phyloP scores from a whole-genome alignment of 2,113 vertebrate species.

The Nothobranchius furzeri region DNA sequence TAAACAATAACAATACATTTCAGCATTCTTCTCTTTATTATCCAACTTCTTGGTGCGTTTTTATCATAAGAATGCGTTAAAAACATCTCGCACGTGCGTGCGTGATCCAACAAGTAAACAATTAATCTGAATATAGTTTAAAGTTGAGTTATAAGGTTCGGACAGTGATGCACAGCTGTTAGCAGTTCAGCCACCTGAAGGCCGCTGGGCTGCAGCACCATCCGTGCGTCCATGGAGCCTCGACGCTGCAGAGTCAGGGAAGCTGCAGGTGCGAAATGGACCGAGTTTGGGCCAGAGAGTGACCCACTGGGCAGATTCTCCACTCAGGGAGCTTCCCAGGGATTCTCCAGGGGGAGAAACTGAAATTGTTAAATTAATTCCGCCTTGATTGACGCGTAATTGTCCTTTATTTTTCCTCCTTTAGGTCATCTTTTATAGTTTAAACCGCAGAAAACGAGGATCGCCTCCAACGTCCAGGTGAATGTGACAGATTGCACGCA shows the following conservation, averaged over 20 bases:
- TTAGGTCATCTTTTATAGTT: background rate
- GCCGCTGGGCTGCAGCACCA: constrained; percentile 23
- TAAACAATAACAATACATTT: no score
- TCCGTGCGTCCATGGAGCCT: constrained; percentile 9
- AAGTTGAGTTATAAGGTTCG: background rate
- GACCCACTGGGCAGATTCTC: constrained; percentile 47
- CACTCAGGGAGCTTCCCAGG: constrained; percentile 34
- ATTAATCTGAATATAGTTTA: background rate
- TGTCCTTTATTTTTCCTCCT: background rate
- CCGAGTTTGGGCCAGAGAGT: constrained; percentile 23
- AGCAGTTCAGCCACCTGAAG: constrained; percentile 2
- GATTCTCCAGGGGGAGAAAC: constrained; percentile 13
- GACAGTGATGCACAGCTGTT: background rate
- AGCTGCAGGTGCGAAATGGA: constrained; percentile 42
- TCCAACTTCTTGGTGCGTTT: background rate
- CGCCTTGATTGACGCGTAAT: background rate
- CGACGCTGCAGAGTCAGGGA: constrained; percentile 45
- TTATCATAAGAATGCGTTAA: background rate
- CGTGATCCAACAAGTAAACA: no score
- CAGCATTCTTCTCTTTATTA: no score
- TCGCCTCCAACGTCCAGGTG: constrained; percentile 40
- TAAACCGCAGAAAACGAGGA: constrained; percentile 11
- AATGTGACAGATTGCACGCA: constrained; percentile 22
- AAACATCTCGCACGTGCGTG: background rate
- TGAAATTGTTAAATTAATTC: background rate